Evolutionary conservation across 64 coral and sea anemone species (phyloP).

Genomic region (Acropora yongei): DNA sequence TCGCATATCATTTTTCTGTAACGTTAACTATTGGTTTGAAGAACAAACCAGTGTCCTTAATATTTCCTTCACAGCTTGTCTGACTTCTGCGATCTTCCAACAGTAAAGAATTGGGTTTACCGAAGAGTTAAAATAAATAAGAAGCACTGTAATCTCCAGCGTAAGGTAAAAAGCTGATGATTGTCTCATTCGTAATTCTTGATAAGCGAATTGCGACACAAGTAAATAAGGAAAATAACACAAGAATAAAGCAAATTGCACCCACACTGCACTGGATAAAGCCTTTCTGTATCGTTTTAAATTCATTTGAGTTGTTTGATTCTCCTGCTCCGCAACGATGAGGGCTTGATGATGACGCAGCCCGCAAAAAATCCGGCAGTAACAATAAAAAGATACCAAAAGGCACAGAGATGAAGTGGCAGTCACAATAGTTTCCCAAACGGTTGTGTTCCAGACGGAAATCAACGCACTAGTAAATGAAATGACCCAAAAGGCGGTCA

Average conservation of each 20-base stretch:
- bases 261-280: neutral
- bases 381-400: neutral
- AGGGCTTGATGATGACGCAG: neutral
- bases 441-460: neutral
- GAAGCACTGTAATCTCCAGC: neutral
- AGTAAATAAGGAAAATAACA: neutral
- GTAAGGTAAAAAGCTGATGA: neutral
- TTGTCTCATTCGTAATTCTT: neutral
- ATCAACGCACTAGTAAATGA: neutral
- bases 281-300: neutral
- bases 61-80: neutral
- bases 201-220: neutral
- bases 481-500: neutral
- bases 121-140: neutral
- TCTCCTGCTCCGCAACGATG: neutral
- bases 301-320: neutral
- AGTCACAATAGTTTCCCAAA: neutral
- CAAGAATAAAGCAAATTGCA: neutral
- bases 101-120: neutral
- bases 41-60: neutral
- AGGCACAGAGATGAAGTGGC: neutral
- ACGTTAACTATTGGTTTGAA: no score
- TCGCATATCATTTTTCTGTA: no score
- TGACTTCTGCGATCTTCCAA: neutral
- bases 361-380: neutral